Evolutionary conservation across 2,113 vertebrate species (phyloP).

Genomic region (Mirza zaza): DNA sequence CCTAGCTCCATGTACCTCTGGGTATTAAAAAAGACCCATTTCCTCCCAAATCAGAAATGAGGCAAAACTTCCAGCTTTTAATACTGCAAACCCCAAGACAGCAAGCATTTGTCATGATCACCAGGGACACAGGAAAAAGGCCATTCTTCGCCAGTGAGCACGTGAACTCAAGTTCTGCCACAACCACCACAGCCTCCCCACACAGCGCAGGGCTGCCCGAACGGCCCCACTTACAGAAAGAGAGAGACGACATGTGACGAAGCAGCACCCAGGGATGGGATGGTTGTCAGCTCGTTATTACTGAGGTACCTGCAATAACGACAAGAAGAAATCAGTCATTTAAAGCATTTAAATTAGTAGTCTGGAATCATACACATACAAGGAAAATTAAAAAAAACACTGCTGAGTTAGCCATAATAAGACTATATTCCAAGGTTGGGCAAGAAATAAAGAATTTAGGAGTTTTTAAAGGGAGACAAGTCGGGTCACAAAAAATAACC

Average conservation of each 20-base stretch:
- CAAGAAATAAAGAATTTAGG: background rate
- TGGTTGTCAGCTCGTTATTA: slow-evolving; percentile 92
- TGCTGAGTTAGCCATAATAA: background rate
- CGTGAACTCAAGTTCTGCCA: background rate
- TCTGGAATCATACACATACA: background rate
- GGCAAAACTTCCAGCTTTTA: background rate
- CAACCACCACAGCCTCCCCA: rapidly evolving
- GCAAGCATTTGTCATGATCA: background rate
- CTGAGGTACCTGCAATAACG: slow-evolving; percentile 90
- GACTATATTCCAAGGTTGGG: background rate
- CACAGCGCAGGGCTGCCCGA: background rate
- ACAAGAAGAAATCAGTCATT: background rate
- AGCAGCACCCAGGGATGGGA: slow-evolving; percentile 90
- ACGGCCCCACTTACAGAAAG: slow-evolving; percentile 90
- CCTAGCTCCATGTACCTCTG: background rate
- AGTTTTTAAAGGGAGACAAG: background rate
- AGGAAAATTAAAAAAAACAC: background rate
- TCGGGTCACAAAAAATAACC: background rate
- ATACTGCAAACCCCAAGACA: background rate
- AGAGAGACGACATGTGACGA: slow-evolving; percentile 86
- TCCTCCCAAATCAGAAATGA: background rate
- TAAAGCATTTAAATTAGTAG: background rate
- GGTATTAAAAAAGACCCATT: background rate
- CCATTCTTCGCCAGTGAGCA: background rate
- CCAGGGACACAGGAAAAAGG: background rate